A percentile compares a stretch with the other conserved stretches of the same genome.
Conservation (phyloP, 1,140 invertebrate species). For the silkworm (Bombyx mori) region DNA sequence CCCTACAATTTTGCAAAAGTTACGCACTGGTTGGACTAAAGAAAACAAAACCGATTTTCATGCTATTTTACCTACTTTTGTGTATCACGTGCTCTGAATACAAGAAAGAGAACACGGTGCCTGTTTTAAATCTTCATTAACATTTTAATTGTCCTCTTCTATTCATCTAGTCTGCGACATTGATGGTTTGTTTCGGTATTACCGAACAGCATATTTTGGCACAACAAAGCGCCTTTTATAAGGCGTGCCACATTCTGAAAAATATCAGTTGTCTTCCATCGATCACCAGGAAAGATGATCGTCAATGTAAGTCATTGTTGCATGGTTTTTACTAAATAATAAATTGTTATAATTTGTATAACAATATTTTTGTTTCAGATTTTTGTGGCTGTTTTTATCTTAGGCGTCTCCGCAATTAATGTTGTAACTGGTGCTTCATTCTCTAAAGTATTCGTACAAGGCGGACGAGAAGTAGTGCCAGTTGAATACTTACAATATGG, state of each 20-base stretch:
- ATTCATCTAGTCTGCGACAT: conserved; percentile 61
- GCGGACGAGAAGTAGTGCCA: conserved; percentile 28
- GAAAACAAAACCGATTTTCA: conserved; percentile 41
- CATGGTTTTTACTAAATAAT: conserved; percentile 5
- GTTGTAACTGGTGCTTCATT: conserved; percentile 30
- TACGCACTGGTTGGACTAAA: conserved; percentile 27
- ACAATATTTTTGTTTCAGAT: conserved; percentile 29
- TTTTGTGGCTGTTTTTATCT: conserved; percentile 14
- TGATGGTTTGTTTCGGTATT: conserved; percentile 67
- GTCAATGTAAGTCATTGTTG: conserved; percentile 44
- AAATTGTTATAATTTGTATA: conserved; percentile 9
- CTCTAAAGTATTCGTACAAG: conserved; percentile 50
- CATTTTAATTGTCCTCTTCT: conserved; percentile 63
- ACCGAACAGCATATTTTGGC: conserved; percentile 58
- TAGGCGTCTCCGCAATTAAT: conserved; percentile 19
- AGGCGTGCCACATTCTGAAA: conserved; percentile 40
- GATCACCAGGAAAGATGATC: conserved; percentile 57
- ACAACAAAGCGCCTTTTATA: conserved; percentile 57
- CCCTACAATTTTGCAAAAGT: conserved; percentile 35
- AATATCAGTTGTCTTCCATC: conserved; percentile 56
- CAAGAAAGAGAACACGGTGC: conserved; percentile 29
- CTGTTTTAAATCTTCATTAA: conserved; percentile 54
- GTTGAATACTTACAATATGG: conserved; percentile 41
- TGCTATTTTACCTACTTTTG: conserved; percentile 41
- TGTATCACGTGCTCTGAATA: conserved; percentile 50